Percentiles rank a stretch among this genome's conserved stretches.
phyloP scores from a whole-genome alignment of 2,113 vertebrate genomes.

The Ameiurus melas region DNA sequence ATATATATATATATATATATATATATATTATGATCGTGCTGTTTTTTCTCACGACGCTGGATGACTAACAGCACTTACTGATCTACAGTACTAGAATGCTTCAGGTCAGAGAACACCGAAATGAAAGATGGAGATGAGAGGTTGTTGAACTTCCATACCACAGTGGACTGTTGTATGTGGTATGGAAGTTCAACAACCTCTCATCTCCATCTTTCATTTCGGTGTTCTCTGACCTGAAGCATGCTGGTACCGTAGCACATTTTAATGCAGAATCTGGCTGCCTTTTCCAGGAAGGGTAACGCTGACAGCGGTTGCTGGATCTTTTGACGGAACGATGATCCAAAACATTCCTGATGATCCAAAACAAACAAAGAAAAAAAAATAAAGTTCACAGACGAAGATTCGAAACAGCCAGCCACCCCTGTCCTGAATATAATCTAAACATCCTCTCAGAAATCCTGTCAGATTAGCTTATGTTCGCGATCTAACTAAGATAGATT shows the following conservation, averaged over 20 bases:
- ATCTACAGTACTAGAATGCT: neutral
- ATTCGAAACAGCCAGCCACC: neutral
- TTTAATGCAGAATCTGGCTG: neutral
- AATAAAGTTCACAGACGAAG: neutral
- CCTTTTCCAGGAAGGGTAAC: neutral
- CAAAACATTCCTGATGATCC: neutral
- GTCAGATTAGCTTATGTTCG: neutral
- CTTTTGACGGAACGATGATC: neutral
- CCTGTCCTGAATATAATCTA: neutral
- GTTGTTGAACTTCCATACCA: constrained; percentile 6
- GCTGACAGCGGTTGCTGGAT: neutral
- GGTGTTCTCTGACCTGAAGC: neutral
- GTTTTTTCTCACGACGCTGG: neutral
- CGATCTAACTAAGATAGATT: neutral
- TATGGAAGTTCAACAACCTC: constrained; percentile 14
- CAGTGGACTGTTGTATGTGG: no score
- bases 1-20: no score
- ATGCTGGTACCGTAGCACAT: neutral
- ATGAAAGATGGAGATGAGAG: constrained; percentile 13
- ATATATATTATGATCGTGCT: no score
- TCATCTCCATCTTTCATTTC: constrained; percentile 2
- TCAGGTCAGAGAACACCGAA: neutral
- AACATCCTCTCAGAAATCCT: neutral
- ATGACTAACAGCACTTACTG: constrained; percentile 6
- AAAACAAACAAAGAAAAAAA: no score